Evolutionary conservation across 2,113 vertebrate genomes (phyloP).

Genomic region (Apistogramma diplotaenia): DNA sequence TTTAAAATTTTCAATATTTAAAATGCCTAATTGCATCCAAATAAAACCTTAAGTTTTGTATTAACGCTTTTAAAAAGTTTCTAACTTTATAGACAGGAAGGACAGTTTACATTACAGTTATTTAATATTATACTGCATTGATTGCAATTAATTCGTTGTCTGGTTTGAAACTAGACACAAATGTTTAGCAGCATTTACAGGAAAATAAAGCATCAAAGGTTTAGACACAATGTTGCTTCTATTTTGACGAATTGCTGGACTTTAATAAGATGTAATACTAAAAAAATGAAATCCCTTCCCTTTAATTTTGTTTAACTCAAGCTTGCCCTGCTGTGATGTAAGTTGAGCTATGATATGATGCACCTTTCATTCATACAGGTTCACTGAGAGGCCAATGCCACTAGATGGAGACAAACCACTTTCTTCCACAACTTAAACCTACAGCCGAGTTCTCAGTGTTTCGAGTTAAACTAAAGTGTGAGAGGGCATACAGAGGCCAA

Average conservation of each 20-base stretch:
- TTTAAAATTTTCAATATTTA: background rate
- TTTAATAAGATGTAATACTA: too few species aligned
- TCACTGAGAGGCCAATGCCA: background rate
- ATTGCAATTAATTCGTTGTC: background rate
- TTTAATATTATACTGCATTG: background rate
- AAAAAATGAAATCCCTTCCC: background rate
- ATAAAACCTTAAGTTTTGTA: too few species aligned
- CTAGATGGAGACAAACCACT: slow-evolving; percentile 8
- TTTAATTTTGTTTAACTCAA: too few species aligned
- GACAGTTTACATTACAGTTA: background rate
- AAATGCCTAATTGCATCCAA: too few species aligned
- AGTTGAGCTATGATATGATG: background rate
- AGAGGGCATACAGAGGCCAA: slow-evolving; percentile 35
- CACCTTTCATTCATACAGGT: too few species aligned
- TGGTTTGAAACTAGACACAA: background rate
- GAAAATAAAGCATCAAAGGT: too few species aligned
- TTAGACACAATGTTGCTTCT: fast-evolving
- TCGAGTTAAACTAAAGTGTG: slow-evolving; percentile 34
- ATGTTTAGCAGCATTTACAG: too few species aligned
- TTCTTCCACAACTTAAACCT: background rate
- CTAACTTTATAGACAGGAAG: background rate
- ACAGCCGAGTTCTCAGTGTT: background rate
- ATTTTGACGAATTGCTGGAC: background rate
- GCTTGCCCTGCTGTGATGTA: background rate
- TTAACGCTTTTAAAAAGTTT: too few species aligned